Base-by-base conservation (phyloP, 1,140 invertebrate species). In the Ericerus pela region DNA sequence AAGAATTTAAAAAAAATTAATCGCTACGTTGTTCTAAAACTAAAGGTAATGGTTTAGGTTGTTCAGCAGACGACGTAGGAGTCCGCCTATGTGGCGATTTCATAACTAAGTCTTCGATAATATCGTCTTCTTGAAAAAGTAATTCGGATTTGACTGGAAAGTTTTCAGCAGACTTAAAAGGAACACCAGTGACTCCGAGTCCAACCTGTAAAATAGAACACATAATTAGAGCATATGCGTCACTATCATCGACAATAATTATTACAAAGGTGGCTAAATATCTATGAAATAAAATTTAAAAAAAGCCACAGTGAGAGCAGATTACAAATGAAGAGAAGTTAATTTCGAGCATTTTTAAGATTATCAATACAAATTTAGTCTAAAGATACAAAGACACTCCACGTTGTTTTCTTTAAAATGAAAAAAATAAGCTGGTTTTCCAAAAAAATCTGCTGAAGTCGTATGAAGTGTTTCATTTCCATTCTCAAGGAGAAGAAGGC, bases 141-240 rank as follows among this genome's bases (percentile, higher is more conserved):
- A 61, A 57, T 22, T 62, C 62, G n/a, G 58, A 53, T 43, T 59
- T 56, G 16, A 56, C 43, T n/a, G 61, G 51, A 26, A 59, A 58
- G 36, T 52, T 53, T 38, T 58, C 56, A n/a, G 31, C 37, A 30
- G 56, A 51, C 62, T 81, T 81, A 65, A 80, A 82, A 37, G 77
- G 72, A 75, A 81, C 78, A n/a, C 76, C 77, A 57, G 75, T 77
- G 47, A 77, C 74, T 26, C 76, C 75, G 36, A 80, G 74, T 6
- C 76, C 76, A 2, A 79, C 71, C 59, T 79, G 57, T 1, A 60
- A 58, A 16, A 30, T 28, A 22, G 10, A 52, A 14, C 5, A 22
- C 24, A 20, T 28, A 5, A 52, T 10, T 28, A 53, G 24, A 28
- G 29, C 11, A 53, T 10, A 12, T 28, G 55, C 28, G 14, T 11